Evolutionary conservation across 1,140 invertebrate genomes (phyloP), one percentile per base, ranked within the genome.

Genomic region (Trypoxylus dichotomus): DNA sequence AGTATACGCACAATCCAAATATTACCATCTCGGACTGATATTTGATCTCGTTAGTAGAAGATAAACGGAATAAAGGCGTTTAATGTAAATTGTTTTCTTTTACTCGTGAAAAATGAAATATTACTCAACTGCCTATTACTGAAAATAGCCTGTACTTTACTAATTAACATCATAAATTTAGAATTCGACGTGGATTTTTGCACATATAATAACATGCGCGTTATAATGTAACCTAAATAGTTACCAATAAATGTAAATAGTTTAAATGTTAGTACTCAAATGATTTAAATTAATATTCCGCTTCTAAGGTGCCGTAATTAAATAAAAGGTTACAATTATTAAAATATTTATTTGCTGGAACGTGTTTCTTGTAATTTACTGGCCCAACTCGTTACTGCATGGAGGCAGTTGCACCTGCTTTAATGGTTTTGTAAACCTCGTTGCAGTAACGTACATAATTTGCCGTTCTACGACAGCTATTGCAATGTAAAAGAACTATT

Each of bases 111-210:
- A 71, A 77, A 77, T 77, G 63, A 77, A 72, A 43, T 42, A 47
- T 78, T 78, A 77, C 75, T 32, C 76, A 77, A 80, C 77, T 79
- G 77, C 79, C 76, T 76, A 42, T 76, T 79, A 79, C 76, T 77
- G 68, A 75, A 74, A 74, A 37, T 27, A 58, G 77, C 43, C 37
- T 76, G 47, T 47, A 80, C 78, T 80, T 77, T 79, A 75, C 78
- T 76, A 76, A 74, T 77, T 74, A 54, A 54, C 19, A 6, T 6
- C 19, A 6, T 54, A 54, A 19, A 15, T n/a, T 19, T 54, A 19
- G 19, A 54, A 54, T 19, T 54, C 2, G 5, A 54, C 47, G 5
- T 54, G 19, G 2, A 54, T 54, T 54, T 54, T 54, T 54, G 47
- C 6, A n/a, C 47, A 19, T 54, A n/a, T 6, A 54, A 5, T 54